Percentiles rank a stretch among this genome's conserved stretches.
Conservation (phyloP, 2,113 vertebrate genomes). For the Xiphias gladius region DNA sequence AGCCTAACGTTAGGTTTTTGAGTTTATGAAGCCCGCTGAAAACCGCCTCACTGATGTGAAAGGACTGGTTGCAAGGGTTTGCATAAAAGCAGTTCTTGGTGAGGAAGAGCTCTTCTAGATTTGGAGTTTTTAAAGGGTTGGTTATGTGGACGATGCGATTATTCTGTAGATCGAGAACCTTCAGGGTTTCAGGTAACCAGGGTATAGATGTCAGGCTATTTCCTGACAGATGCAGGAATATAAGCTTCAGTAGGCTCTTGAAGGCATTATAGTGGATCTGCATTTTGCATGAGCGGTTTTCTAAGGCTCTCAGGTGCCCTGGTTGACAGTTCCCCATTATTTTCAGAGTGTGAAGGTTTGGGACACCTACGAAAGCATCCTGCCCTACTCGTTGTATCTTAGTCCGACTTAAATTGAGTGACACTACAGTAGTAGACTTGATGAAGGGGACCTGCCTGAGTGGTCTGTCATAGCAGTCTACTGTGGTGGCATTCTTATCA, state of each 20-base stretch:
- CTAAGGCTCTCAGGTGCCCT: slow-evolving; percentile 38
- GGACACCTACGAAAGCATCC: slow-evolving; percentile 73
- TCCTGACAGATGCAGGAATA: slow-evolving; percentile 75
- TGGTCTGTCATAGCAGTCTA: slow-evolving; percentile 78
- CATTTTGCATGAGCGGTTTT: slow-evolving; percentile 68
- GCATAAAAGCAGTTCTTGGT: slow-evolving; percentile 83
- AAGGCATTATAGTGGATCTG: slow-evolving; percentile 76
- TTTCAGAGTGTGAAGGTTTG: slow-evolving; percentile 77
- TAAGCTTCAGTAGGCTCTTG: slow-evolving; percentile 69
- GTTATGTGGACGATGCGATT: slow-evolving; percentile 79
- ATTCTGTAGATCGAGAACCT: slow-evolving; percentile 74
- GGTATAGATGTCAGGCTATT: slow-evolving; percentile 84
- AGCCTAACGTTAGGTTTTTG: slow-evolving; percentile 81
- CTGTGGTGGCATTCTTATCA: slow-evolving; percentile 50
- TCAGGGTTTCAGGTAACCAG: slow-evolving; percentile 75
- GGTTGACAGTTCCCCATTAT: slow-evolving; percentile 81
- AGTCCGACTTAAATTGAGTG: slow-evolving; percentile 78
- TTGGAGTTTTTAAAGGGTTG: slow-evolving; percentile 67
- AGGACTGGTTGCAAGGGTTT: slow-evolving; percentile 82
- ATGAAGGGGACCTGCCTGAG: slow-evolving; percentile 75
- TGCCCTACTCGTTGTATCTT: slow-evolving; percentile 61
- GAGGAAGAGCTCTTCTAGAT: slow-evolving; percentile 74
- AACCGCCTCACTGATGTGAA: slow-evolving; percentile 72
- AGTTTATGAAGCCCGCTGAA: slow-evolving; percentile 77
- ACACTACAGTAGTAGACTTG: slow-evolving; percentile 66